Evolutionary conservation across 2,113 vertebrate species (phyloP).

Genomic region (Carlito syrichta): DNA sequence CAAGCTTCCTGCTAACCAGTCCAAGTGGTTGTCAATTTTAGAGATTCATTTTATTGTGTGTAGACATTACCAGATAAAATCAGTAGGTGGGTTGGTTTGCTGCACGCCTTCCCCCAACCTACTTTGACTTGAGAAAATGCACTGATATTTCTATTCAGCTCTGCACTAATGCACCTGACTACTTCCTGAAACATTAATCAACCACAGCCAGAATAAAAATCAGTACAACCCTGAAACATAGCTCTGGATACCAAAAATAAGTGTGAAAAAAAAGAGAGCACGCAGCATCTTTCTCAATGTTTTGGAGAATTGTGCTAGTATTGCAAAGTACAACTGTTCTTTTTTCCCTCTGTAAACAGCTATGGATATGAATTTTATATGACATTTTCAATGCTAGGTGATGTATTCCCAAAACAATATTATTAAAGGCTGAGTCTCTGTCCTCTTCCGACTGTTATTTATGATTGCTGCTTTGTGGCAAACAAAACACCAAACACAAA

Average conservation of each 20-base stretch:
- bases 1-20: slow-evolving; percentile 50
- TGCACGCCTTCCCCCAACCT: background rate
- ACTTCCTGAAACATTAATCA: slow-evolving; percentile 80
- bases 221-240: slow-evolving; percentile 74
- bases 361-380: slow-evolving; percentile 68
- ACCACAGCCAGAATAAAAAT: slow-evolving; percentile 75
- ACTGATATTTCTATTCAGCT: slow-evolving; percentile 70
- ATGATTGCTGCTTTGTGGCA: slow-evolving; percentile 60
- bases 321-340: slow-evolving; percentile 41
- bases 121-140: slow-evolving; percentile 54
- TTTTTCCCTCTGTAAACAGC: slow-evolving; percentile 42
- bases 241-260: slow-evolving; percentile 71
- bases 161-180: slow-evolving; percentile 59
- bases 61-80: slow-evolving; percentile 54
- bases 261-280: slow-evolving; percentile 53
- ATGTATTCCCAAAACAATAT: slow-evolving; percentile 56
- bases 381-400: slow-evolving; percentile 30
- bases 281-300: slow-evolving; percentile 31
- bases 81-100: background rate
- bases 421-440: slow-evolving; percentile 60
- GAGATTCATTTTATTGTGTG: slow-evolving; percentile 9
- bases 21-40: slow-evolving; percentile 3
- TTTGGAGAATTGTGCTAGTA: slow-evolving; percentile 60
- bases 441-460: slow-evolving; percentile 54
- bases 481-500: slow-evolving; percentile 58